A percentile compares a stretch with the other conserved stretches of the same genome.
Evolutionary conservation across 2,113 vertebrate genomes (phyloP).

Genomic region (Rallus limicola): DNA sequence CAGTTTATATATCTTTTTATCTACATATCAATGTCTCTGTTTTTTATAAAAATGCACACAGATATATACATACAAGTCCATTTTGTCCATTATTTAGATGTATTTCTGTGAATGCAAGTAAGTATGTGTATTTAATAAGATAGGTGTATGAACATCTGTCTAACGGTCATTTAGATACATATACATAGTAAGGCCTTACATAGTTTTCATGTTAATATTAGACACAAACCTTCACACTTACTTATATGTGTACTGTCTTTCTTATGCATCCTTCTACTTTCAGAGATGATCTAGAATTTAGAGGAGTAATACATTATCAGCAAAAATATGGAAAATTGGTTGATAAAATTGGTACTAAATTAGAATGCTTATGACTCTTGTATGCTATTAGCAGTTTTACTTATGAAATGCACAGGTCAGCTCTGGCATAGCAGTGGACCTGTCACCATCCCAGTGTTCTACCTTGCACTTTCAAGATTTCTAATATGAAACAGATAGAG

Average conservation of each 20-base stretch:
- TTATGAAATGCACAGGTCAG: neutral
- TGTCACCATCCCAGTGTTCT: neutral
- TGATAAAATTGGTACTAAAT: neutral
- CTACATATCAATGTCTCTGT: neutral
- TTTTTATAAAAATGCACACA: neutral
- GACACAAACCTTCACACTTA: neutral
- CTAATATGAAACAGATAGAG: neutral
- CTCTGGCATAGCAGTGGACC: neutral
- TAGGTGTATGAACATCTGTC: neutral
- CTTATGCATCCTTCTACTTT: neutral
- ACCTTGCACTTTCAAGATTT: neutral
- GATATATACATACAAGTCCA: neutral
- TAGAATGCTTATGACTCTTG: neutral
- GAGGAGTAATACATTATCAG: neutral
- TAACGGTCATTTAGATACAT: neutral
- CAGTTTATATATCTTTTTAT: neutral
- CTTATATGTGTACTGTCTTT: neutral
- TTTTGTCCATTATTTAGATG: neutral
- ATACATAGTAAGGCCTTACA: neutral
- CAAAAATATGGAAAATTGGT: neutral
- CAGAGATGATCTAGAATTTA: neutral
- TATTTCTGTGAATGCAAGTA: neutral
- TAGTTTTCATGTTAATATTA: neutral
- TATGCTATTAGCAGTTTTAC: neutral
- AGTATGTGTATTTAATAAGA: neutral